These are phyloP conservation scores for Hippocampus comes DNA, from an alignment of 2,113 vertebrate species.

Conservation along the genomic window DNA sequence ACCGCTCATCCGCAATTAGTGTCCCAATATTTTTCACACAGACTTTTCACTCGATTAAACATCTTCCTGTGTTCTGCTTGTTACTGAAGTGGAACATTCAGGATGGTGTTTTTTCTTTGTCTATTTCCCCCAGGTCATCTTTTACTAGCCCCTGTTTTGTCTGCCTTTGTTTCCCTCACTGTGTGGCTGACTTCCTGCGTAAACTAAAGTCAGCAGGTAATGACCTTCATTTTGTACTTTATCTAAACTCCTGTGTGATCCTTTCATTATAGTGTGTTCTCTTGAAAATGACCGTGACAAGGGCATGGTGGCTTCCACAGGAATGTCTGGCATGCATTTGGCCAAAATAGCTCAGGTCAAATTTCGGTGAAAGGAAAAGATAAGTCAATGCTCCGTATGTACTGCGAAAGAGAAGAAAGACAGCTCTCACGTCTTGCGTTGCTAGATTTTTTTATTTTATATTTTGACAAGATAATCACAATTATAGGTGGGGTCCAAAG, in stretches of 20 bases:
- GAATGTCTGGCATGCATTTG: neutral
- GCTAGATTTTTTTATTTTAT: neutral
- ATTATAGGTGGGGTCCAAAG: neutral
- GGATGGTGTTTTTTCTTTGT: neutral
- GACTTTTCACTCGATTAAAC: neutral
- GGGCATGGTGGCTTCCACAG: neutral
- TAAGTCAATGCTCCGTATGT: neutral
- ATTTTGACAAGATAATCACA: neutral
- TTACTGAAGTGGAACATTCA: neutral
- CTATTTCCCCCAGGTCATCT: neutral
- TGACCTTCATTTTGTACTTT: neutral
- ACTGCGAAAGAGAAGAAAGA: neutral
- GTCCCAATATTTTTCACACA: neutral
- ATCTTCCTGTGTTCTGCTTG: neutral
- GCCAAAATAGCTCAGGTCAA: neutral
- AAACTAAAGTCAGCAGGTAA: neutral
- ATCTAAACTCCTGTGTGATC: neutral
- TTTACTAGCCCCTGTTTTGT: neutral
- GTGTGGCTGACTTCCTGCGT: neutral
- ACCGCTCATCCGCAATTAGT: neutral
- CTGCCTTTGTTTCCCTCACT: neutral
- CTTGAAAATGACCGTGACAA: constrained; percentile 1
- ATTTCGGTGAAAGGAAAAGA: constrained; percentile 1
- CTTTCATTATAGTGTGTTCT: neutral
- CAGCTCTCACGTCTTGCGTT: neutral